Percentiles rank a stretch among this genome's conserved stretches.
Conservation (phyloP, 2,797 vertebrate genomes). For the Hoplostethus atlanticus region DNA sequence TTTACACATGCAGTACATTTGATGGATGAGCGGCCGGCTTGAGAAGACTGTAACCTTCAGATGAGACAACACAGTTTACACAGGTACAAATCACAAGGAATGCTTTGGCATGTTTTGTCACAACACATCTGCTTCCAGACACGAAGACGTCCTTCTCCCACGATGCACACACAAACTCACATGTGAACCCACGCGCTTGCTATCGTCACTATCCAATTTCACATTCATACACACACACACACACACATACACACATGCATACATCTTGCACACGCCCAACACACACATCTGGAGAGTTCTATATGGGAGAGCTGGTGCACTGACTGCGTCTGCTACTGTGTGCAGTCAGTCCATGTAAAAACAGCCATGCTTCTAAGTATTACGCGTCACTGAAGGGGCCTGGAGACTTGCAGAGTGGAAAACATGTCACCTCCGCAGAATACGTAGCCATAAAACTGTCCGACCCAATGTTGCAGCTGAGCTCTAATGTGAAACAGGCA, state of each 20-base stretch:
- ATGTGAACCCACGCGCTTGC: no score
- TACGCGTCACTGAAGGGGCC: constrained; percentile 23
- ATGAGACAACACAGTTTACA: constrained; percentile 68
- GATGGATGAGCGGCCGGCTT: not conserved
- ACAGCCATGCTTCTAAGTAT: constrained; percentile 15
- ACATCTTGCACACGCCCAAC: not conserved
- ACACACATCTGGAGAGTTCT: not conserved
- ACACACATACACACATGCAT: not conserved
- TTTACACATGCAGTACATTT: constrained; percentile 19
- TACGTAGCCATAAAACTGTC: constrained; percentile 44
- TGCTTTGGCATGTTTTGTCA: constrained; percentile 76
- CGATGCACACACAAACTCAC: constrained; percentile 38
- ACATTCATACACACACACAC: not conserved
- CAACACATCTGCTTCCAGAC: constrained; percentile 72
- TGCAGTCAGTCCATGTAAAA: not conserved
- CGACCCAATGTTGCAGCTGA: constrained; percentile 14
- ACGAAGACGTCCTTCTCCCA: constrained; percentile 55
- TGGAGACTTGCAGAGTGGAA: constrained; percentile 35
- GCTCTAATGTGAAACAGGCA: constrained; percentile 16
- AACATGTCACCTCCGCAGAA: constrained; percentile 18
- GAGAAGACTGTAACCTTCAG: not conserved
- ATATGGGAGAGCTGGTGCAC: not conserved
- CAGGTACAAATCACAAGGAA: constrained; percentile 68
- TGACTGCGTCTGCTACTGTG: not conserved
- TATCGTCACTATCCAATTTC: no score